phyloP scores from a whole-genome alignment of 35 echinoderm and acorn worm species.

The Heliocidaris tuberculata region DNA sequence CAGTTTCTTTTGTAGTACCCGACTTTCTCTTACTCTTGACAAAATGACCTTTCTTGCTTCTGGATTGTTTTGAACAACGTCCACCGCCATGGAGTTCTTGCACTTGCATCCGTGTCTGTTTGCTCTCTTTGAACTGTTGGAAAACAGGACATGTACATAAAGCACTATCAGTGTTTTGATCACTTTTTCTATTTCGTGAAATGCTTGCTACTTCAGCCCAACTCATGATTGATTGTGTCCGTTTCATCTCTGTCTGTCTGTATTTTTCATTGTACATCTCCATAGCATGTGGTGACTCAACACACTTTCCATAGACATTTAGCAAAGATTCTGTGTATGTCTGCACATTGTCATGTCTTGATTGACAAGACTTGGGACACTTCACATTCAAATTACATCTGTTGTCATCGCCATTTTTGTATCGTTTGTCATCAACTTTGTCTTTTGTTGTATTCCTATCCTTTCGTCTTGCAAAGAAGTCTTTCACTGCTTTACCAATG shows the following conservation, averaged over 20 bases:
- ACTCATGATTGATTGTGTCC: background rate
- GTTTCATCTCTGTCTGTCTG: background rate
- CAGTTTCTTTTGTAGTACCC: background rate
- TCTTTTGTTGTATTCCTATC: background rate
- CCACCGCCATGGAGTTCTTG: background rate
- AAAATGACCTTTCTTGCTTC: background rate
- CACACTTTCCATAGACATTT: background rate
- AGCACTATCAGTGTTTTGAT: background rate
- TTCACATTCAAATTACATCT: too few species aligned
- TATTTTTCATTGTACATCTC: background rate
- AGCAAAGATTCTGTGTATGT: background rate
- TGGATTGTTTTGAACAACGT: background rate
- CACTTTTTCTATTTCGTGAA: background rate
- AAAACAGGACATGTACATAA: background rate
- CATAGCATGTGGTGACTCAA: background rate
- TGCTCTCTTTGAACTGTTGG: background rate
- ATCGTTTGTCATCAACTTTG: background rate
- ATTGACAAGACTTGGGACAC: too few species aligned
- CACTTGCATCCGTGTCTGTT: background rate
- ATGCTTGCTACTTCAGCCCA: background rate
- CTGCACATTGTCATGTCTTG: background rate
- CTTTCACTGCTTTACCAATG: background rate
- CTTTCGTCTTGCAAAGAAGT: background rate
- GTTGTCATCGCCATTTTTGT: too few species aligned
- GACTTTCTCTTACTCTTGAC: background rate